Conservation (phyloP, 2,888 invertebrate genomes). For the Willowsia nigromaculata region DNA sequence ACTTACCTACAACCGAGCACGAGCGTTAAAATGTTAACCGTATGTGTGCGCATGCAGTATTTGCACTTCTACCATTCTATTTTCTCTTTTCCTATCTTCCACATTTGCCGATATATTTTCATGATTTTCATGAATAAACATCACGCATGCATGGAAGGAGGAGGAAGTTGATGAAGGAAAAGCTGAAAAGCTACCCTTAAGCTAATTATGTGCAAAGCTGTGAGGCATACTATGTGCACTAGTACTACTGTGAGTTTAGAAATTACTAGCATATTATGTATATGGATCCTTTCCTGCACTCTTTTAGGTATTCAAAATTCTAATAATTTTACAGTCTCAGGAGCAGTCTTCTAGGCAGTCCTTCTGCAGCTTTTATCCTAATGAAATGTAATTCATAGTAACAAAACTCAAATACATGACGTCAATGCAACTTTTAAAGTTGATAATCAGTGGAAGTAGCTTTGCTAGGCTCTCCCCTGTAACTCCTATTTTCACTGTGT, state of each 20-base stretch:
- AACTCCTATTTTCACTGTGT: not conserved
- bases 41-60: not conserved
- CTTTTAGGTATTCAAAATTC: not conserved
- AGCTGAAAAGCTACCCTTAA: constrained; percentile 17
- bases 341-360: not conserved
- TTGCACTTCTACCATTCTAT: constrained; percentile 2
- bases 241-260: no score
- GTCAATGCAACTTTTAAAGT: not conserved
- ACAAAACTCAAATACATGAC: not conserved
- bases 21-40: no score
- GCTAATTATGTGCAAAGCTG: constrained; percentile 8
- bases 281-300: not conserved
- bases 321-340: not conserved
- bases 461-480: not conserved
- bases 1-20: no score
- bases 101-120: not conserved
- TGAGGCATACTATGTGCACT: not conserved
- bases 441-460: not conserved
- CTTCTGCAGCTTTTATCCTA: constrained; percentile 7
- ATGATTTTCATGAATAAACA: constrained; percentile 53
- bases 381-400: not conserved
- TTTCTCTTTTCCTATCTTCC: constrained; percentile 4
- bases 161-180: constrained; percentile 24
- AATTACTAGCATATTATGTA: not conserved
- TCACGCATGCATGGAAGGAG: constrained; percentile 23